Evolutionary conservation across 2,888 invertebrate species (phyloP), one percentile per base, ranked within the genome.

Genomic region (Mimas tiliae): DNA sequence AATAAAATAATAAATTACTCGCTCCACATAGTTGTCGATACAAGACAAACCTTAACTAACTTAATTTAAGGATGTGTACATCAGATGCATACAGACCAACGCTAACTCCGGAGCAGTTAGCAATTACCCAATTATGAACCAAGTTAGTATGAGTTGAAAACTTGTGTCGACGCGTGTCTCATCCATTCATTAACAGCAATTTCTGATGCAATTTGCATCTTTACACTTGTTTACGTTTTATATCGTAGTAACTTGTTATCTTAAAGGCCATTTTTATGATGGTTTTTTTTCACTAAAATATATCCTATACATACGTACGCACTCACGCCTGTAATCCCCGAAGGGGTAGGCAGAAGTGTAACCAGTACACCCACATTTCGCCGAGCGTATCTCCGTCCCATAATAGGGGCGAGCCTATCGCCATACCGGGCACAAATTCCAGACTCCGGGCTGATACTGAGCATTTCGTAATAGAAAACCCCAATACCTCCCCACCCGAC

Each of bases 101-200:
- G 34, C 55, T 34, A 55, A 55, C 58, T 58, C 21, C 19, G 19
- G 12, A 38, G 38, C 38, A 19, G 58, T 58, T 58, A 58, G 58
- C 42, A 21, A 42, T 42, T 58, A 38, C 11, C 42, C 58, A 58
- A 58, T 58, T 58, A 58, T 42, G 58, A 58, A 42, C 19, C 58
- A 58, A 58, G 58, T 58, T 58, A 19, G 58, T 19, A 42, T 58
- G 33, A 53, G 19, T 58, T 58, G 12, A 58, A 16, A 55, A 58
- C 42, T 58, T 58, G 58, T 42, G 38, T 58, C 38, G 58, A 58
- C 58, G 42, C 58, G 58, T 38, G 55, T 58, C 58, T 42, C 58
- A 52, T 58, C 58, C 58, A 58, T 58, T 58, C 42, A 58, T 58
- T 58, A 58, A 58, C 38, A 42, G 42, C 42, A 58, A 58, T 58